Evolutionary conservation across 2,113 vertebrate genomes (phyloP), one percentile per base, ranked within the genome.

Genomic region (Chroicocephalus ridibundus): DNA sequence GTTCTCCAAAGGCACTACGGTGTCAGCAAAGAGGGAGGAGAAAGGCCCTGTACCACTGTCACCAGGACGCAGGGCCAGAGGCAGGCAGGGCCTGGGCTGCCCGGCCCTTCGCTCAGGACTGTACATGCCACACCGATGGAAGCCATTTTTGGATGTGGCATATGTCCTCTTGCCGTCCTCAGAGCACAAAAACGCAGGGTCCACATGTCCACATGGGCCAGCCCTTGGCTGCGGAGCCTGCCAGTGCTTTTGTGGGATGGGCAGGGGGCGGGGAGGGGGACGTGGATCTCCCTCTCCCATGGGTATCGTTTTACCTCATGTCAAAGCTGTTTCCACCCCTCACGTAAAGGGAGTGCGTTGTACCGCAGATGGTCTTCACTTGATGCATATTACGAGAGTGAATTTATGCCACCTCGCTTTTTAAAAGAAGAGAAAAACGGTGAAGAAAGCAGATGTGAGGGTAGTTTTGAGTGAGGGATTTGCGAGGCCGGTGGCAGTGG

Each of bases 41-140:
- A 79, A 15, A 19, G 31, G 16, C 11, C 17, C 26, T 0, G 0
- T n/a, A 18, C 5, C 47, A n/a, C 13, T 26, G 36, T 36, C 65
- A 22, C 5, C 1, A 6, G 25, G 54, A 55, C 29, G 13, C 40
- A 91, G 16, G 20, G 44, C 31, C 40, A 70, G 49, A 46, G 15
- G n/a, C 19, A 49, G 49, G 31, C 60, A 81, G 40, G n/a, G 26
- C 8, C 1, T 0, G 1, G 20, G 36, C 19, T 57, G 16, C 19
- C 2, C 2, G 42, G 10, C 7, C 72, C 46, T 38, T 61, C 1
- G 1, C 81, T 82, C 55, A 29, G 44, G 9, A 13, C 4, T 64
- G 7, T 38, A n/a, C 1, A 3, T 20, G 15, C 32, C 11, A 10
- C 74, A 32, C 3, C 0, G 1, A 2, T 0, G 25, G 31, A 79